Evolutionary conservation across 2,797 vertebrate genomes (phyloP).

Genomic region (Leucoraja ocellata): DNA sequence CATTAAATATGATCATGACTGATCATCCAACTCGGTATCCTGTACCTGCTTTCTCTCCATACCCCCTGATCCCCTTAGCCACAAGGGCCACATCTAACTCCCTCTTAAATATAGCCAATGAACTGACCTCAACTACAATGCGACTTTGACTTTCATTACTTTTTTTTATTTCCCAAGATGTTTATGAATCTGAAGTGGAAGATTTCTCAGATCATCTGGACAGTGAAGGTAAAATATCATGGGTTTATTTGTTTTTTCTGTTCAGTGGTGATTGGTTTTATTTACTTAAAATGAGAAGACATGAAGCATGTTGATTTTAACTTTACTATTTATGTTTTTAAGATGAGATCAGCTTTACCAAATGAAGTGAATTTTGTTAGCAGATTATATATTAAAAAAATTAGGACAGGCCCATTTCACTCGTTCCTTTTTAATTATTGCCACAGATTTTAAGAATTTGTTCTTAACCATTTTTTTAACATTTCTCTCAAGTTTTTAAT

Average conservation of each 20-base stretch:
- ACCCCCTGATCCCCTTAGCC: no score
- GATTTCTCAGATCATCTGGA: slow-evolving; percentile 27
- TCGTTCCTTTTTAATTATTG: neutral
- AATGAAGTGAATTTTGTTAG: neutral
- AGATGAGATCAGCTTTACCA: neutral
- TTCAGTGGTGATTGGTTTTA: neutral
- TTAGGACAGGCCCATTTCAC: neutral
- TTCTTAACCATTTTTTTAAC: neutral
- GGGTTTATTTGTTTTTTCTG: neutral
- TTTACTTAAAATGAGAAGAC: neutral
- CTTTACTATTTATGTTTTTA: neutral
- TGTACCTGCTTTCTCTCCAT: no score
- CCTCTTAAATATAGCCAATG: no score
- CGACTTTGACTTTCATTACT: neutral
- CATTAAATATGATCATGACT: no score
- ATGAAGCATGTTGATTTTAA: neutral
- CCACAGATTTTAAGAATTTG: neutral
- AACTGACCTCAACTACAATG: no score
- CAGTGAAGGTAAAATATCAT: neutral
- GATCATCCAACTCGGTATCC: no score
- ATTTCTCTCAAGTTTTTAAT: neutral
- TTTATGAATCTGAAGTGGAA: neutral
- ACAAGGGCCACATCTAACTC: no score
- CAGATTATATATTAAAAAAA: neutral
- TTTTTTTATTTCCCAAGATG: neutral